Evolutionary conservation across 2,888 invertebrate genomes (phyloP).

Genomic region (Folsomia manolachei): DNA sequence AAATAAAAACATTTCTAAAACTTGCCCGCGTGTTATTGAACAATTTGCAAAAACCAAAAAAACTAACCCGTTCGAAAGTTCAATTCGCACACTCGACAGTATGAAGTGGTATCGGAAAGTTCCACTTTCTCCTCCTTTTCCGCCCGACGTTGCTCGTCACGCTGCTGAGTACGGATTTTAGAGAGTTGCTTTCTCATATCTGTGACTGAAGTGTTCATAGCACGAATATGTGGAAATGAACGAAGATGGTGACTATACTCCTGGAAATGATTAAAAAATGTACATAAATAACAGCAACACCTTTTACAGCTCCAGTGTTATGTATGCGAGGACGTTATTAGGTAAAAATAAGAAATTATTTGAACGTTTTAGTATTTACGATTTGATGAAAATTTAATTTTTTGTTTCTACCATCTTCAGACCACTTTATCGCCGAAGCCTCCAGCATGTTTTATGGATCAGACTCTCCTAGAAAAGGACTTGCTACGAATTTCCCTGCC

Average conservation of each 20-base stretch:
- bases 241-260: constrained; percentile 47
- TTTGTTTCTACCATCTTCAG: too few species aligned
- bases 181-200: constrained; percentile 44
- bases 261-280: constrained; percentile 26
- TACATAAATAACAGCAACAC: constrained; percentile 8
- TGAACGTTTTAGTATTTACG: not conserved
- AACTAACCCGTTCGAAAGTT: constrained; percentile 50
- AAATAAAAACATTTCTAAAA: too few species aligned
- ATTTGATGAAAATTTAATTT: not conserved
- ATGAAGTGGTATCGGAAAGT: constrained; percentile 48
- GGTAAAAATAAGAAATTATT: too few species aligned
- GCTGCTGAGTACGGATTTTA: constrained; percentile 39
- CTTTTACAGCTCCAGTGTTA: not conserved
- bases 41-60: too few species aligned
- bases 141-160: constrained; percentile 48
- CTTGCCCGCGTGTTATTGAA: too few species aligned
- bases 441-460: constrained; percentile 39
- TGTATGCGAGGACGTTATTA: too few species aligned
- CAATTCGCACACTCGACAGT: constrained; percentile 49
- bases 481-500: constrained; percentile 39
- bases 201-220: constrained; percentile 39
- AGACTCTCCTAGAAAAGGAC: constrained; percentile 37
- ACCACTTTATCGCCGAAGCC: constrained; percentile 42
- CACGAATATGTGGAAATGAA: constrained; percentile 40
- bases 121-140: constrained; percentile 47